Evolutionary conservation across 2,888 invertebrate species (phyloP).

Genomic region (Drosophila diplacantha): DNA sequence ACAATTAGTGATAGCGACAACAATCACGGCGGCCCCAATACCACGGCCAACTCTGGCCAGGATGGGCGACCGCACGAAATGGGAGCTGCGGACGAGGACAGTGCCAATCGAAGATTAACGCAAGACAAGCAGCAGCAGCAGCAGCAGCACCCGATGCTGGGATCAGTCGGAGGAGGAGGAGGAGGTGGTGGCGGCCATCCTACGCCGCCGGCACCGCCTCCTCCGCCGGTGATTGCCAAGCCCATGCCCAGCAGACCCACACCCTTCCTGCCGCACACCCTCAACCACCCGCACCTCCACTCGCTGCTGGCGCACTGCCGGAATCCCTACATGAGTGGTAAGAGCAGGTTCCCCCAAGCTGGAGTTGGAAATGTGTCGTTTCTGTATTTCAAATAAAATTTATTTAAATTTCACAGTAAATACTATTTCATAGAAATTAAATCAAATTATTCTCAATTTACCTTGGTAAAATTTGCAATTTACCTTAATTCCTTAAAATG

Average conservation of each 20-base stretch:
- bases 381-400: neutral
- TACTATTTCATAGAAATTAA: accelerated
- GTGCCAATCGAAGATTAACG: slow-evolving; percentile 75
- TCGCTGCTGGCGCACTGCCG: slow-evolving; percentile 88
- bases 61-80: slow-evolving; percentile 73
- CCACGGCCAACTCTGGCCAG: slow-evolving; percentile 48
- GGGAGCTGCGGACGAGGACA: slow-evolving; percentile 62
- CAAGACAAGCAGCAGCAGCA: slow-evolving; percentile 71
- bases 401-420: neutral
- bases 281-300: slow-evolving; percentile 89
- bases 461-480: too few species aligned
- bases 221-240: slow-evolving; percentile 83
- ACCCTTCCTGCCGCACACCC: slow-evolving; percentile 83
- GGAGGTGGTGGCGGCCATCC: slow-evolving; percentile 33
- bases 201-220: slow-evolving; percentile 62
- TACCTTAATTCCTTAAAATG: neutral
- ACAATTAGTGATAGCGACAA: slow-evolving; percentile 78
- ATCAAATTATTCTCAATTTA: neutral
- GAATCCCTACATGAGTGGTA: slow-evolving; percentile 88
- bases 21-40: slow-evolving; percentile 65
- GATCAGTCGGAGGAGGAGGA: slow-evolving; percentile 45
- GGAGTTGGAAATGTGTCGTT: neutral
- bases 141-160: slow-evolving; percentile 46
- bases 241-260: slow-evolving; percentile 88
- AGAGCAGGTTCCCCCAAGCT: slow-evolving; percentile 41